phyloP scores from a whole-genome alignment of 2,888 invertebrate genomes.

The Thereva unica region DNA sequence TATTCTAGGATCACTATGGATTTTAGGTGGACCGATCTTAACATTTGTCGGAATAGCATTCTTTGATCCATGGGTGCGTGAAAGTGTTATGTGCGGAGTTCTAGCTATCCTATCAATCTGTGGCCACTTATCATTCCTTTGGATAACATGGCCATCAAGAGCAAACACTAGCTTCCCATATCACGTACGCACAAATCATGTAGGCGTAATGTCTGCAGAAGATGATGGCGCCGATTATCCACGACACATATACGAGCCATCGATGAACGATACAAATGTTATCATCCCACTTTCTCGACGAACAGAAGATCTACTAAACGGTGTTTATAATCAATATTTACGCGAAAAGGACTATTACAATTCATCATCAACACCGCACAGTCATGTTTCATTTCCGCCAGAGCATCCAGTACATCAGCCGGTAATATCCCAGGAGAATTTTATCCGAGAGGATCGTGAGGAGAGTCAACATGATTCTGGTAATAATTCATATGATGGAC shows the following conservation, averaged over 20 bases:
- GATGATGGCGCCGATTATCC: slow-evolving; percentile 48
- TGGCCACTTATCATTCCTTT: slow-evolving; percentile 72
- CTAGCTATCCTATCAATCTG: slow-evolving; percentile 67
- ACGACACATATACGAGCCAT: slow-evolving; percentile 46
- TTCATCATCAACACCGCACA: slow-evolving; percentile 44
- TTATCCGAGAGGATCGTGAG: not conserved
- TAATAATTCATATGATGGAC: slow-evolving; percentile 46
- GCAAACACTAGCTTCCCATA: slow-evolving; percentile 90
- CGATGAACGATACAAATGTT: slow-evolving; percentile 54
- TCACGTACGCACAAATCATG: slow-evolving; percentile 85
- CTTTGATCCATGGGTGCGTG: slow-evolving; percentile 79
- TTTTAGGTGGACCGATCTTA: slow-evolving; percentile 78
- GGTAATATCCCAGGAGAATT: slow-evolving; percentile 13
- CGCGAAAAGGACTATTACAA: slow-evolving; percentile 45
- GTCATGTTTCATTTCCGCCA: slow-evolving; percentile 46
- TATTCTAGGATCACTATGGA: slow-evolving; percentile 84
- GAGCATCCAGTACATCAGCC: not conserved
- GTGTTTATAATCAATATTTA: slow-evolving; percentile 62
- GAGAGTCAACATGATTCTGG: slow-evolving; percentile 46
- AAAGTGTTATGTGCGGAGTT: slow-evolving; percentile 74
- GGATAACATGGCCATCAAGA: slow-evolving; percentile 80
- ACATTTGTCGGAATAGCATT: slow-evolving; percentile 77
- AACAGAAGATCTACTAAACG: slow-evolving; percentile 66
- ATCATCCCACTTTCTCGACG: slow-evolving; percentile 68
- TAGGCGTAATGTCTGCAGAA: slow-evolving; percentile 68